Evolutionary conservation across 2,888 invertebrate species (phyloP).

Genomic region (Marronus borbonicus): DNA sequence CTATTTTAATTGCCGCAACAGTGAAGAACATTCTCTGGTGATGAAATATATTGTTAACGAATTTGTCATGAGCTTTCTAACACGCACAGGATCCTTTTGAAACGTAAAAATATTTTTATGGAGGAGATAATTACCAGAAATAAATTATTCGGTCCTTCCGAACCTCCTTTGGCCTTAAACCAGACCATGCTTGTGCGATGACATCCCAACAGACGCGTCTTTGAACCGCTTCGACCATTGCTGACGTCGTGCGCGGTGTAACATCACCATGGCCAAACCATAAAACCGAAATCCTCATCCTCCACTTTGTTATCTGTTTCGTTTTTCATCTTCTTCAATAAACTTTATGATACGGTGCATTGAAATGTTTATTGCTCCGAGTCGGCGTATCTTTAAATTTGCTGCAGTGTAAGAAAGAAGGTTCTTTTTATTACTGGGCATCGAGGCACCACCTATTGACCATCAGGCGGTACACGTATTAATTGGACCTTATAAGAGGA

Average conservation of each 20-base stretch:
- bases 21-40: background rate
- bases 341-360: conserved; percentile 60
- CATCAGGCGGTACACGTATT: conserved; percentile 40
- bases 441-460: conserved; percentile 36
- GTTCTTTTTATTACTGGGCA: conserved; percentile 33
- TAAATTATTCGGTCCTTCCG: conserved; percentile 31
- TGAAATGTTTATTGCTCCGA: conserved; percentile 59
- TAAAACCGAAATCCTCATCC: conserved; percentile 47
- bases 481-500: conserved; percentile 39
- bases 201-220: conserved; percentile 3
- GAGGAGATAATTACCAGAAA: conserved; percentile 30
- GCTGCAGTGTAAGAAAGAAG: conserved; percentile 37
- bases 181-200: background rate
- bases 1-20: conserved; percentile 25
- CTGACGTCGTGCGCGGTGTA: conserved; percentile 8
- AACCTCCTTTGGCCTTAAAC: background rate
- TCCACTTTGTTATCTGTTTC: conserved; percentile 58
- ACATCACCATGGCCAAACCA: conserved; percentile 33
- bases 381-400: conserved; percentile 48
- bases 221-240: background rate
- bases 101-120: conserved; percentile 33
- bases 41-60: conserved; percentile 22
- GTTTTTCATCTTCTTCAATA: conserved; percentile 57
- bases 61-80: conserved; percentile 14
- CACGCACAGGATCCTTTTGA: conserved; percentile 19